phyloP scores from a whole-genome alignment of 1,140 invertebrate species.

The Euura lappo region DNA sequence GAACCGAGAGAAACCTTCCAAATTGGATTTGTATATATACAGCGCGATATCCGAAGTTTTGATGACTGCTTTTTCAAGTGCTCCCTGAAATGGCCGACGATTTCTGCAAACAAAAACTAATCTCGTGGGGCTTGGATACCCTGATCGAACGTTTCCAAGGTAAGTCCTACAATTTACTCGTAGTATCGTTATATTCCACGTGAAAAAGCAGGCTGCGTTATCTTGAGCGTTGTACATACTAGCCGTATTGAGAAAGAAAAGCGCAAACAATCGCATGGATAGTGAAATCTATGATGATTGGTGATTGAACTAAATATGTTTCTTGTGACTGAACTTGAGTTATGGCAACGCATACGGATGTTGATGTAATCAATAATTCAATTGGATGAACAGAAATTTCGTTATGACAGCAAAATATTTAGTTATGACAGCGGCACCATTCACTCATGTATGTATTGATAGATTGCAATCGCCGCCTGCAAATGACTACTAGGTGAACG shows the following conservation, averaged over 20 bases:
- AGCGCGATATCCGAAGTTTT: too few species aligned
- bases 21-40: not conserved
- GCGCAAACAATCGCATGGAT: not conserved
- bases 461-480: too few species aligned
- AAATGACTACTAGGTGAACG: too few species aligned
- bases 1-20: not conserved
- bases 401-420: too few species aligned
- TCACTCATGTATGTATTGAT: too few species aligned
- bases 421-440: too few species aligned
- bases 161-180: not conserved
- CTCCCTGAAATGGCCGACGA: not conserved
- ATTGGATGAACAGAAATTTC: not conserved
- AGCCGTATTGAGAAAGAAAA: not conserved
- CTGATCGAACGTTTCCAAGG: not conserved
- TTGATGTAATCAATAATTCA: slow-evolving; percentile 1
- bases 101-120: not conserved
- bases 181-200: not conserved
- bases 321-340: not conserved
- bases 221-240: not conserved
- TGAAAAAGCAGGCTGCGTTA: not conserved
- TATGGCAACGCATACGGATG: not conserved
- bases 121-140: not conserved
- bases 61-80: not conserved
- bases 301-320: not conserved
- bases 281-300: not conserved